Base-by-base conservation (phyloP, 2,113 vertebrate genomes). In the Zootoca vivipara region DNA sequence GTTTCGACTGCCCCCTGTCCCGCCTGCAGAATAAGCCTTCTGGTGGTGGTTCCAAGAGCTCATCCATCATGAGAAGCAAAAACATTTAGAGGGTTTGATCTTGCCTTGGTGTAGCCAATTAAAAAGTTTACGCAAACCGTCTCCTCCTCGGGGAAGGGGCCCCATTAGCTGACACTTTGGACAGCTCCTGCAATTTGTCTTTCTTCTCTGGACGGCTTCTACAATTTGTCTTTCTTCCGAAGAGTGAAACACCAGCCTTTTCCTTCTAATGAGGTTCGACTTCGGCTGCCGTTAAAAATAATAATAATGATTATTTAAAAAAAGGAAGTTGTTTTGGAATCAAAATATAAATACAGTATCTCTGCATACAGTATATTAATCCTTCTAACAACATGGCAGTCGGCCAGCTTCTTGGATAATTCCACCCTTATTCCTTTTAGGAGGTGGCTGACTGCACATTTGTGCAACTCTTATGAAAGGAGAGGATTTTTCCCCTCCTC, bases 401-500 rank as follows among this genome's bases (percentile, higher is more conserved):
- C 0, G 58, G 77, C 89, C 88, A 87, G 12, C 1, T 42, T 35
- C 78, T 1, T 26, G 73, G 77, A 91, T 91, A 94, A 94, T 90
- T 93, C 89, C 69, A 81, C 62, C 78, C 78, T 92, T 94, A 89
- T 90, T 94, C 52, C 42, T 85, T 73, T 72, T 35, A 83, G 65
- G 88, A 70, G 85, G 83, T 85, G 83, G 73, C 90, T 92, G 81
- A 92, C 88, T 92, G 81, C 82, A 78, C 74, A 80, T 89, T 94
- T 94, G 93, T 89, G 73, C 0, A 1, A 7, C 16, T 80, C 64
- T 89, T 67, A 83, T 85, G 89, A 93, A 93, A 93, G 85, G 67
- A 91, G 86, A 89, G 83, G 87, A 46, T 87, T 92, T 92, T 22
- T 93, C 12, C 40, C 7, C n/a, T 38, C 86, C 73, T 91, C 85